A percentile compares a stretch with the other conserved stretches of the same genome.
Conservation (phyloP, 2,888 invertebrate species). For the Rhagium mordax region DNA sequence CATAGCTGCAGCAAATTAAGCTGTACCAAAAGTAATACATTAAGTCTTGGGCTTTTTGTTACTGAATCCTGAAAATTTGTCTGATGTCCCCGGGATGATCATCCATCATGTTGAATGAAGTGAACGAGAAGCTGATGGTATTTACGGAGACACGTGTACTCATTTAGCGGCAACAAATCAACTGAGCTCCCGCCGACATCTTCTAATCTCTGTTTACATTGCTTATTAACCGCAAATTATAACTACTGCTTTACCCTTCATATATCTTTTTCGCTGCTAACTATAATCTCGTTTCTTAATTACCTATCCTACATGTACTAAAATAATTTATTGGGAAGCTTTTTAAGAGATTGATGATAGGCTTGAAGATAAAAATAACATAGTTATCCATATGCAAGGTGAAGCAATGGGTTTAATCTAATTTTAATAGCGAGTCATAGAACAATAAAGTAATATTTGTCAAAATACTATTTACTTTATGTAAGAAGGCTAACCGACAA, state of each 20-base stretch:
- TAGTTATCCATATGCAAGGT: no score
- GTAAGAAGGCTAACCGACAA: no score
- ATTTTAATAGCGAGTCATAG: no score
- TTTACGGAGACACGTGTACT: conserved; percentile 59
- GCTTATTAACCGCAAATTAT: conserved; percentile 60
- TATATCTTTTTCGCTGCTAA: conserved; percentile 20
- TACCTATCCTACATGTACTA: background rate
- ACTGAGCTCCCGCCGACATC: conserved; percentile 47
- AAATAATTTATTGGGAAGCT: background rate
- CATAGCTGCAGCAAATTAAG: conserved; percentile 34
- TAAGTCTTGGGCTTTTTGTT: conserved; percentile 41
- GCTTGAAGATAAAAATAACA: no score
- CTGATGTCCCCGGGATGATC: conserved; percentile 49
- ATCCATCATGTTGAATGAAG: conserved; percentile 51
- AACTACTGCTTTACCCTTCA: conserved; percentile 32
- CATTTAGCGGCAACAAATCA: conserved; percentile 63
- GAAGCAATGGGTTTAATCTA: no score
- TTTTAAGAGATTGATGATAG: conserved; percentile 4
- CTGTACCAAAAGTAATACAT: conserved; percentile 24
- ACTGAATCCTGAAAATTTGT: conserved; percentile 38
- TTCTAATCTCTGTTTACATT: conserved; percentile 61
- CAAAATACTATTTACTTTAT: no score
- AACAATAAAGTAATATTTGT: no score
- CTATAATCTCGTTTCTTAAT: conserved; percentile 8
- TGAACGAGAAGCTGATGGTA: conserved; percentile 26